Evolutionary conservation across 2,113 vertebrate species (phyloP).

Genomic region (Chrysochloris asiatica): DNA sequence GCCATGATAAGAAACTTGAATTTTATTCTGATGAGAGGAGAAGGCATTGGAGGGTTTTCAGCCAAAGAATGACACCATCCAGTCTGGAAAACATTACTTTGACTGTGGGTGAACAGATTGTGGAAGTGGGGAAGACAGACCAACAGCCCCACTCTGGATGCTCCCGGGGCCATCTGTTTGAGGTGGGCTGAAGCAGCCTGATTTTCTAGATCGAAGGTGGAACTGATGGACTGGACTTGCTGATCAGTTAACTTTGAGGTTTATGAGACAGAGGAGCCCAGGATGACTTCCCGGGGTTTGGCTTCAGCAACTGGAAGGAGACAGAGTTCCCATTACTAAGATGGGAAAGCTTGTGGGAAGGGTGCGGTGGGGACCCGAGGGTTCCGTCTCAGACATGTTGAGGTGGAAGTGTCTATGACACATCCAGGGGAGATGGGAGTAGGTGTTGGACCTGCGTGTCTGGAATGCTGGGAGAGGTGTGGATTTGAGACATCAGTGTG

Average conservation of each 20-base stretch:
- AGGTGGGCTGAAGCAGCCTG: background rate
- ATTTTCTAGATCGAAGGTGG: background rate
- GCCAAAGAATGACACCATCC: background rate
- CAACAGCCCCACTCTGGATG: background rate
- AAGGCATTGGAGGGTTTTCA: background rate
- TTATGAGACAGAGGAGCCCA: background rate
- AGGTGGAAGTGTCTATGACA: background rate
- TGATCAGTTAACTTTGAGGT: background rate
- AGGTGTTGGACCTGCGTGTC: background rate
- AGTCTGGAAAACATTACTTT: background rate
- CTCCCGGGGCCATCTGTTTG: background rate
- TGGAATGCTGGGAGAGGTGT: background rate
- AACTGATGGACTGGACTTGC: background rate
- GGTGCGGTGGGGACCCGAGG: background rate
- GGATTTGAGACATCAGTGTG: background rate
- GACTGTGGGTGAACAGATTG: background rate
- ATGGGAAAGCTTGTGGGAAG: background rate
- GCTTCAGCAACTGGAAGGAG: background rate
- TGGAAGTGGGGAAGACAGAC: background rate
- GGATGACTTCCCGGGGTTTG: background rate
- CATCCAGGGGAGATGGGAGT: background rate
- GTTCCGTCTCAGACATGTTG: background rate
- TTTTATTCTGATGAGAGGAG: conserved; percentile 26
- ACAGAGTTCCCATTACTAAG: background rate
- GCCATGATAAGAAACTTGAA: conserved; percentile 21